A percentile compares a stretch with the other conserved stretches of the same genome.
phyloP scores from a whole-genome alignment of 2,888 invertebrate genomes.

The Chirona hameri region DNA sequence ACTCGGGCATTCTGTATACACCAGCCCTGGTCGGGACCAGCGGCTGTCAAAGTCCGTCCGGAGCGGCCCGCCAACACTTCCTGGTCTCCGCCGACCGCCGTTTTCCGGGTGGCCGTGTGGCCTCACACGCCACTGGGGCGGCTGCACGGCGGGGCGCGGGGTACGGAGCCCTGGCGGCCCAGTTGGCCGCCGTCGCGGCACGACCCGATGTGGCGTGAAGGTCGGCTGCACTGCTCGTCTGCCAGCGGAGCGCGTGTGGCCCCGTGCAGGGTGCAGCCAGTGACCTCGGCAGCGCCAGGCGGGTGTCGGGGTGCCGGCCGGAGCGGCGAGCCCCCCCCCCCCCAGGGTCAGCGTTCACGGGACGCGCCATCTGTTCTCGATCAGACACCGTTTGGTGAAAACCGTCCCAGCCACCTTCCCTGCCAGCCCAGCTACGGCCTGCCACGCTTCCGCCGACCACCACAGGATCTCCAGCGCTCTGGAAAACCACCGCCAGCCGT shows the following conservation, averaged over 20 bases:
- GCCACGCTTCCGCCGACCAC: neutral
- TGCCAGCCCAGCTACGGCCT: too few relatives aligned
- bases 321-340: neutral
- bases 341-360: too few relatives aligned
- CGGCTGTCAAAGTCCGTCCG: neutral
- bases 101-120: neutral
- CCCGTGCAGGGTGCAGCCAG: neutral
- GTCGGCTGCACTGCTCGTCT: neutral
- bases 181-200: neutral
- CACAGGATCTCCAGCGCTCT: too few relatives aligned
- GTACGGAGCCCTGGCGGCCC: neutral
- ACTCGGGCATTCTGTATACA: neutral
- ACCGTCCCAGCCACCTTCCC: too few relatives aligned
- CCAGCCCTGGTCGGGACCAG: too few relatives aligned
- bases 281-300: neutral
- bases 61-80: neutral
- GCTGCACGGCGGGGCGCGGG: neutral
- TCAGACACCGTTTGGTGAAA: too few relatives aligned
- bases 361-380: too few relatives aligned
- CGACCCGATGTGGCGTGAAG: neutral
- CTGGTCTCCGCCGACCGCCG: neutral
- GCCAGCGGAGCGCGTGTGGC: neutral
- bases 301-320: neutral
- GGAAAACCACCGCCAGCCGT: too few relatives aligned
- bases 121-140: neutral